Evolutionary conservation across 2,113 vertebrate species (phyloP), one percentile per base, ranked within the genome.

Genomic region (Hyperopisus bebe): DNA sequence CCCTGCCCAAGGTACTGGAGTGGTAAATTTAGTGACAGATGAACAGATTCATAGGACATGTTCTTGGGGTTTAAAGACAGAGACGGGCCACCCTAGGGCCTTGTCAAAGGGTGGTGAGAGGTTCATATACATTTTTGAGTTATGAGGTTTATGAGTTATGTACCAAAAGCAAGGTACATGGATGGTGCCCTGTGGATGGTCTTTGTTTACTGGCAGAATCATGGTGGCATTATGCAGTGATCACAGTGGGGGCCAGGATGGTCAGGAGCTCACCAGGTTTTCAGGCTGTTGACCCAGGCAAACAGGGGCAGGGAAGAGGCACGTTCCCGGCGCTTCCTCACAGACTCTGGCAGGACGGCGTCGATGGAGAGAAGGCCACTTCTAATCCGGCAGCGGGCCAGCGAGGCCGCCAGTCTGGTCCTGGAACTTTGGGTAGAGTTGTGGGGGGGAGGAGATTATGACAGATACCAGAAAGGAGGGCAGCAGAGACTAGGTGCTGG

Each of bases 361-460:
- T 97, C 96, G 89, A 99, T 95, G 58, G 96, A 96, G 90, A 93
- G 91, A 91, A 97, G 95, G 85, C 96, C 92, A 0, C 97, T 93
- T 93, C 97, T 98, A 94, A 99, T 97, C 91, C 97, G 96, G 93
- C 91, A 97, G 88, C 97, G 97, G 74, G 97, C 97, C 90, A 98
- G 66, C 0, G 98, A 96, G 5, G 97, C 98, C 84, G 97, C 97
- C 92, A 99, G 93, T 90, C 97, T 98, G 88, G 94, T 98, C 94
- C 94, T 98, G 90, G 89, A 97, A 91, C 98, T 99, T 90, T 89
- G 90, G 19, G 58, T 88, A 77, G 89, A 91, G 86, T 88, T 47
- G 48, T 11, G 77, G 86, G 5, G 85, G 87, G 87, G 86, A 35
- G 66, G 48, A 46, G 21, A 3, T 24, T 50, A n/a, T 44, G 17